Evolutionary conservation across 2,113 vertebrate genomes (phyloP).

Genomic region (Saguinus imperator): DNA sequence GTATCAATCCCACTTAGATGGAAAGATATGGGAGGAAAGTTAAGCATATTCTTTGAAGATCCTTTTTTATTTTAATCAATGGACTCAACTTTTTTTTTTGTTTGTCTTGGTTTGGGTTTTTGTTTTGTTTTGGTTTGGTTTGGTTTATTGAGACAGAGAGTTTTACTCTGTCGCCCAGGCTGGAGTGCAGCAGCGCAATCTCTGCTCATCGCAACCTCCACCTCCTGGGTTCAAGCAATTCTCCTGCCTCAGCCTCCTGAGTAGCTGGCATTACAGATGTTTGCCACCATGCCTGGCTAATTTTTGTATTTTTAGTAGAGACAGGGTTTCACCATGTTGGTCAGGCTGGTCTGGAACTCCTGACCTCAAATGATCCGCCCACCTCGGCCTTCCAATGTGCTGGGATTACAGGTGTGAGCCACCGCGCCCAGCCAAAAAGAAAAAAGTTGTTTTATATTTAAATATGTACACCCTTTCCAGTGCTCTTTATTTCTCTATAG

Average conservation of each 20-base stretch:
- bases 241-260: no score
- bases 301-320: no score
- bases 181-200: neutral
- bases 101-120: no score
- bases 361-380: no score
- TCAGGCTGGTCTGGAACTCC: no score
- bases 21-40: neutral
- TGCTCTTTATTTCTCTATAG: neutral
- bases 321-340: no score
- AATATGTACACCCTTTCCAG: neutral
- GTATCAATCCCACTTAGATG: slow-evolving; percentile 31
- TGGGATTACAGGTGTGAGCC: neutral
- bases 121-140: neutral
- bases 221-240: neutral
- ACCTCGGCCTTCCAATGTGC: no score
- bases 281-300: no score
- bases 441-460: slow-evolving; percentile 8
- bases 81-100: neutral
- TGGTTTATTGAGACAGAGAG: neutral
- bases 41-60: slow-evolving; percentile 5
- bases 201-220: neutral
- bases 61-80: slow-evolving; percentile 49
- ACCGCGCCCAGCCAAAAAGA: neutral
- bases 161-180: neutral
- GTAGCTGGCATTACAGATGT: no score